Percentiles rank a stretch among this genome's conserved stretches.
phyloP scores from a whole-genome alignment of 2,888 invertebrate species.

The Nineta flava region DNA sequence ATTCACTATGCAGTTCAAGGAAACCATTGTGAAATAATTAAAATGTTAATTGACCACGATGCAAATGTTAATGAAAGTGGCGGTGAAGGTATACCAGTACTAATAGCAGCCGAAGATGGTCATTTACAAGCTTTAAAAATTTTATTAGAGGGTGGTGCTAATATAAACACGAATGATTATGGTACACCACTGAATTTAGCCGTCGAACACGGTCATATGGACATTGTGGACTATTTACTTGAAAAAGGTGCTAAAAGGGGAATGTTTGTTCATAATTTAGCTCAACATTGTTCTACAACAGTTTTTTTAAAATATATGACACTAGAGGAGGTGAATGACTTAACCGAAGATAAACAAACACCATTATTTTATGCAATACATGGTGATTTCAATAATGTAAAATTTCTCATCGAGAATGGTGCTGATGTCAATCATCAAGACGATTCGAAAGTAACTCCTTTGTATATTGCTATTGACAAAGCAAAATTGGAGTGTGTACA shows the following conservation, averaged over 20 bases:
- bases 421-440: background rate
- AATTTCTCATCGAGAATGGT: background rate
- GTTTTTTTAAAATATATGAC: background rate
- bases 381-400: background rate
- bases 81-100: background rate
- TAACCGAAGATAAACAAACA: background rate
- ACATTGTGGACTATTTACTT: background rate
- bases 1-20: background rate
- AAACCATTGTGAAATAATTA: background rate
- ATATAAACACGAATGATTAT: background rate
- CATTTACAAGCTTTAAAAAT: background rate
- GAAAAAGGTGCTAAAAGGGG: background rate
- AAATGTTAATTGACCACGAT: background rate
- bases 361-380: background rate
- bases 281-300: background rate
- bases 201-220: background rate
- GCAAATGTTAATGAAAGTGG: background rate
- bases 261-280: background rate
- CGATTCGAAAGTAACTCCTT: background rate
- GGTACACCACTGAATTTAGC: background rate
- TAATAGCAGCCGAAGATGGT: background rate
- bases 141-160: background rate
- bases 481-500: background rate
- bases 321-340: background rate
- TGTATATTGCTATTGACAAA: background rate